Conservation (phyloP, 2,113 vertebrate species). For the Pachycephala philippinensis region DNA sequence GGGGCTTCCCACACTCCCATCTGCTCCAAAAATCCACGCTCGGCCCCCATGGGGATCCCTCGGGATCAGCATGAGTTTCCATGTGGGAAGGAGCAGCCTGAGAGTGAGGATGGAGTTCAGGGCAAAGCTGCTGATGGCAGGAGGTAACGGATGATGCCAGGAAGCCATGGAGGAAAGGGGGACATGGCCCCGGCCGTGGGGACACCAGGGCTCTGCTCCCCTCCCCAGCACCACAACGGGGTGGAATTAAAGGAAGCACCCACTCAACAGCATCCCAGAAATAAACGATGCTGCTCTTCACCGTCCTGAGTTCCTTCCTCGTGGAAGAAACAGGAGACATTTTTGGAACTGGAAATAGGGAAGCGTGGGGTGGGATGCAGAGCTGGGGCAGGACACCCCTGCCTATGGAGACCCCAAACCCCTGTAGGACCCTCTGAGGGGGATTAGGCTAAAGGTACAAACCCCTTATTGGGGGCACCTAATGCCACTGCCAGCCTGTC, state of each 20-base stretch:
- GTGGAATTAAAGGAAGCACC: background rate
- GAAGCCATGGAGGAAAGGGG: background rate
- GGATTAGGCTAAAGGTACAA: background rate
- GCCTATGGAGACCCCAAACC: background rate
- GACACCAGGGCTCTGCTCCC: background rate
- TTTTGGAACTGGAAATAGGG: background rate
- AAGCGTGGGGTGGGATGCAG: rapidly evolving
- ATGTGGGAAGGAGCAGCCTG: background rate
- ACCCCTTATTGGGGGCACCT: background rate
- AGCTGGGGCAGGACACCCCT: background rate
- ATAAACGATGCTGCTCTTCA: background rate
- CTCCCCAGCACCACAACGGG: rapidly evolving
- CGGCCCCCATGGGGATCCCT: rapidly evolving
- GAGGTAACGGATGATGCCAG: too few species aligned
- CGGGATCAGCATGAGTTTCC: rapidly evolving
- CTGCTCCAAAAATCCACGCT: background rate
- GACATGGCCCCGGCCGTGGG: rapidly evolving
- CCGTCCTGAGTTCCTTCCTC: background rate
- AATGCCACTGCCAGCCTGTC: background rate
- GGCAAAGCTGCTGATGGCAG: background rate
- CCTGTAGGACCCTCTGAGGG: rapidly evolving
- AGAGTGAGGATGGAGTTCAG: background rate
- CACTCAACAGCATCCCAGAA: background rate
- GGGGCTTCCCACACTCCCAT: rapidly evolving
- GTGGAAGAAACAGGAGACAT: rapidly evolving